A percentile compares a stretch with the other conserved stretches of the same genome.
Conservation (phyloP, 2,888 invertebrate genomes). For the Lobophora halterata region DNA sequence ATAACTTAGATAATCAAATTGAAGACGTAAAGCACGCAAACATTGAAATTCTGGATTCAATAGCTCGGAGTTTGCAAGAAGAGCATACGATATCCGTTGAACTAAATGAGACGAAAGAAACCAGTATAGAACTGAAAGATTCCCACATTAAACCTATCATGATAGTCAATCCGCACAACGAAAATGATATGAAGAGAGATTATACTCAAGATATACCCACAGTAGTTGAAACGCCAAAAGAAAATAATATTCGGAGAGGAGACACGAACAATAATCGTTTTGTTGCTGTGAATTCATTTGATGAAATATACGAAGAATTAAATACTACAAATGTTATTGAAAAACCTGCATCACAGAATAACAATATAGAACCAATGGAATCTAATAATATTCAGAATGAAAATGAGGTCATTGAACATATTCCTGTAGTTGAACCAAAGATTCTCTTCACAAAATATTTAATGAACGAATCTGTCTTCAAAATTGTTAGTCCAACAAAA, state of each 20-base stretch:
- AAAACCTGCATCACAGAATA: conserved; percentile 1
- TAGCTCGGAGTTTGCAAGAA: conserved; percentile 68
- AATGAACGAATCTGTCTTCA: conserved; percentile 38
- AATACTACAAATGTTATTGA: conserved; percentile 31
- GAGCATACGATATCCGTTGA: conserved; percentile 55
- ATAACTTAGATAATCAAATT: conserved; percentile 63
- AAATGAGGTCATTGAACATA: conserved; percentile 3
- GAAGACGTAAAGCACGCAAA: conserved; percentile 66
- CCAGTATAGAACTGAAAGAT: conserved; percentile 14
- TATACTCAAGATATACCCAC: conserved; percentile 35
- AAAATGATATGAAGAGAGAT: conserved; percentile 32
- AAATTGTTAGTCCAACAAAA: conserved; percentile 38
- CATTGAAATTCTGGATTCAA: conserved; percentile 69
- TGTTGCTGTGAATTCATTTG: conserved; percentile 61
- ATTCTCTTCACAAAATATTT: conserved; percentile 37
- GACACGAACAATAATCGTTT: conserved; percentile 65
- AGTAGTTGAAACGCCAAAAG: conserved; percentile 34
- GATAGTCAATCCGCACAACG: conserved; percentile 31
- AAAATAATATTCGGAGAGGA: conserved; percentile 33
- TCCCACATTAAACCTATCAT: conserved; percentile 19
- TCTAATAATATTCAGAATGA: not conserved
- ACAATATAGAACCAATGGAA: conserved; percentile 8
- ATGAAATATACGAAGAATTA: conserved; percentile 70
- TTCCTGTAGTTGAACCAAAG: conserved; percentile 19
- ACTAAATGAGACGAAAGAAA: conserved; percentile 31